Base-by-base conservation (phyloP, 2,888 invertebrate genomes). In the Smittia aterrima region DNA sequence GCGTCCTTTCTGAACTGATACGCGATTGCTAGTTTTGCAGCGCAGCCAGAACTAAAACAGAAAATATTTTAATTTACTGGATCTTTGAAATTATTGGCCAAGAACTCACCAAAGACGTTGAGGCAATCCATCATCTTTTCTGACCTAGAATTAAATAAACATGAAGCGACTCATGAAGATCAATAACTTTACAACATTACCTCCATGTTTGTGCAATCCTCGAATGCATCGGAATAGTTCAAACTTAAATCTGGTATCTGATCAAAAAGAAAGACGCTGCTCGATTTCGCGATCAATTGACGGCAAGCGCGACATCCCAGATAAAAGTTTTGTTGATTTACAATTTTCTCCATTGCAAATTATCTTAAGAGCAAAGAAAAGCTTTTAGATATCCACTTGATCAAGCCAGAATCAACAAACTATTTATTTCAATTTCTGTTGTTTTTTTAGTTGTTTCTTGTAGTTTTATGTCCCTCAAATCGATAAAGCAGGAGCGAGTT, bases 221-320 rank as follows among this genome's bases (percentile, higher is more conserved):
- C 13, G 4, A 72, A 72, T 22, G 72, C 72, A 40, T 72, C 62
- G 0, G 40, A 11, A 62, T 72, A 72, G 7, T 18, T 38, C 0
- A 62, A 20, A 9, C 32, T 16, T 22, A 58, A 54, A n/a, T 58
- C 62, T 1, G 72, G 72, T 13, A 72, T 62, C 20, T 54, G 27
- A 27, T 53, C 53, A 41, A 13, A 11, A 16, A 70, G 53, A 54
- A 24, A 25, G 25, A 70, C 40, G 68, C 68, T 70, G n/a, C 11
- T 70, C 18, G 70, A 16, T 62, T 72, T 72, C 9, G 22, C 25
- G 3, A 72, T 11, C 1, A 72, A n/a, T 22, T 38, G 38, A 11
- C 72, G 62, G 16, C 72, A 72, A 32, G 62, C 72, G 7, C 72
- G 72, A 62, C 72, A 72, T 32, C 72, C 72, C 9, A 72, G 20